A percentile compares a stretch with the other conserved stretches of the same genome.
Evolutionary conservation across 2,113 vertebrate species (phyloP).

Genomic region (Nothoprocta pentlandii): DNA sequence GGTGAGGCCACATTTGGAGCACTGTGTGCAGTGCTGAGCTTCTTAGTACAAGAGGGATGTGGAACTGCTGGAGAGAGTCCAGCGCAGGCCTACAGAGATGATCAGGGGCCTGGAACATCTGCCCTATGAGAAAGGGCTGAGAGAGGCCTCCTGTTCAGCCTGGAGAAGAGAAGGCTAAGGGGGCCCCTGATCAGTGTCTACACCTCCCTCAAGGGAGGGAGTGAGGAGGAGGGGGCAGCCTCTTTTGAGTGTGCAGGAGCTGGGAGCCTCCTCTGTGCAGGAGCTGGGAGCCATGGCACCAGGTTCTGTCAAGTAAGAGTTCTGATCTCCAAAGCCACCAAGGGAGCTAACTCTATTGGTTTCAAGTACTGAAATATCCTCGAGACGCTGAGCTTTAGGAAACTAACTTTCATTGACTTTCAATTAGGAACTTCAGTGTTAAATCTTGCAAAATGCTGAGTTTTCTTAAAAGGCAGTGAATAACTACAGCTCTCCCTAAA

Average conservation of each 20-base stretch:
- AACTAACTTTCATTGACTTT: conserved; percentile 51
- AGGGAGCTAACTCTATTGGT: conserved; percentile 29
- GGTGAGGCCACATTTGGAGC: too few species aligned
- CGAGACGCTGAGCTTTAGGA: conserved; percentile 25
- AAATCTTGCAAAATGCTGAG: conserved; percentile 57
- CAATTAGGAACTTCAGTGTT: conserved; percentile 32
- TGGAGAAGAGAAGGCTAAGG: too few species aligned
- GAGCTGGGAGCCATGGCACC: neutral
- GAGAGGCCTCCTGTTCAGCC: too few species aligned
- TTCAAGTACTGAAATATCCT: conserved; percentile 40
- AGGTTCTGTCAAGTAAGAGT: neutral
- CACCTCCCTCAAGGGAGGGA: too few species aligned
- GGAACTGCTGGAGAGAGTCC: too few species aligned
- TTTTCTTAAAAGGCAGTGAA: conserved; percentile 30
- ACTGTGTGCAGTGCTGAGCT: too few species aligned
- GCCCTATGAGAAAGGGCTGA: too few species aligned
- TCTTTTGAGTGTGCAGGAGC: neutral
- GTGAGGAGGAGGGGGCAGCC: too few species aligned
- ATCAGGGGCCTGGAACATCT: too few species aligned
- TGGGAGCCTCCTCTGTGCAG: neutral
- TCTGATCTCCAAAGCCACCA: neutral
- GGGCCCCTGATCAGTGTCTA: too few species aligned
- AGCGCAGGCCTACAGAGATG: too few species aligned
- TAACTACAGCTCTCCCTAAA: neutral
- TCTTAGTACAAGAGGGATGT: too few species aligned